phyloP scores from a whole-genome alignment of 2,888 invertebrate genomes.

The Kuschelorhynchus macadamiae region DNA sequence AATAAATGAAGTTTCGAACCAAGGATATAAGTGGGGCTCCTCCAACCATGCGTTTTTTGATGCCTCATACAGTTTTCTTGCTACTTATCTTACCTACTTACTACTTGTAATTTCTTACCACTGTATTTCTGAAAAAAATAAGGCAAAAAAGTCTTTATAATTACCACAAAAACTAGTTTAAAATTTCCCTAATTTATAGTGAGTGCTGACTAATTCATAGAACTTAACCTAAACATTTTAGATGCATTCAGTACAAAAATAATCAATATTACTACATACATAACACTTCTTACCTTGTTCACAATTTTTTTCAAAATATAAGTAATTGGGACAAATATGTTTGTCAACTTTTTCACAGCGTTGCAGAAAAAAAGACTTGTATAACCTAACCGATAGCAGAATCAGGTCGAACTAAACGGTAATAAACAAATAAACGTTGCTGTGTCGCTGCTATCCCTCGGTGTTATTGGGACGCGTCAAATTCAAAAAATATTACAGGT shows the following conservation, averaged over 20 bases:
- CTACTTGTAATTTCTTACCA: background rate
- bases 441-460: background rate
- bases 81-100: background rate
- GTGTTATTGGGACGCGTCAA: background rate
- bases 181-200: too few relatives aligned
- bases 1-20: background rate
- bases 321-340: background rate
- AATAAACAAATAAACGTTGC: background rate
- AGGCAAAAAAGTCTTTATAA: too few relatives aligned
- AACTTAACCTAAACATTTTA: background rate
- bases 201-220: background rate
- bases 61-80: background rate
- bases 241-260: background rate
- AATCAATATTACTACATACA: slow-evolving; percentile 1
- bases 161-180: too few relatives aligned
- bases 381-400: background rate
- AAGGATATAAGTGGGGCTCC: too few relatives aligned
- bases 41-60: background rate
- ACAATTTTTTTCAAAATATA: background rate
- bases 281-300: background rate
- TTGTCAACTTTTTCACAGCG: background rate
- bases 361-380: background rate
- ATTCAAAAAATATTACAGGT: background rate
- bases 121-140: too few relatives aligned
- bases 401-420: background rate